Conservation (phyloP, 2,113 vertebrate species). For the Rhombomys opimus region DNA sequence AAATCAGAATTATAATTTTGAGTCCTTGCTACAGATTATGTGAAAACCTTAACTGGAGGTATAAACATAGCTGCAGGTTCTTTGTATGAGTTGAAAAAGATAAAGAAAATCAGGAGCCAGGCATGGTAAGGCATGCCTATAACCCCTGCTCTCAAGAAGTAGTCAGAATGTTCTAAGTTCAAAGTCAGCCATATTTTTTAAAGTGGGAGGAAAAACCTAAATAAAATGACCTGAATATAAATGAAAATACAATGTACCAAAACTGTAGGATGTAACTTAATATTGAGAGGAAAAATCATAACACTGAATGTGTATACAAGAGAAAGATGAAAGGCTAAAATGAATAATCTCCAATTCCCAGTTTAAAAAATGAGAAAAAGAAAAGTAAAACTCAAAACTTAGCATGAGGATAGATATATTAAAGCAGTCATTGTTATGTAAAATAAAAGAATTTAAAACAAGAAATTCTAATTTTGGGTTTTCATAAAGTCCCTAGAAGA, state of each 20-base stretch:
- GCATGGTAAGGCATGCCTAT: not conserved
- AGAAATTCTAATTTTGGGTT: conserved; percentile 44
- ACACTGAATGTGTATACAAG: conserved; percentile 39
- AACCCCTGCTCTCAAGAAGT: not conserved
- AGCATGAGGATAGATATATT: conserved; percentile 50
- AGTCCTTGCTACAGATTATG: too few species aligned
- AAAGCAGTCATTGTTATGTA: conserved; percentile 37
- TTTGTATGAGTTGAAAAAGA: conserved; percentile 11
- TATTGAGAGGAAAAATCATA: conserved; percentile 46
- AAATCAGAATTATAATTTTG: too few species aligned
- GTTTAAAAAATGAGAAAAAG: conserved; percentile 38
- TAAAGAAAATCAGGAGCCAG: conserved; percentile 18
- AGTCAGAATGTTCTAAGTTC: not conserved
- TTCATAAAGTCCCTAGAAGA: conserved; percentile 40
- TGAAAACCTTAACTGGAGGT: too few species aligned
- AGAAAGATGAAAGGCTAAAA: conserved; percentile 58
- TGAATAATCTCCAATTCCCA: conserved; percentile 43
- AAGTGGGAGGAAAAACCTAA: not conserved
- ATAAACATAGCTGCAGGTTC: too few species aligned
- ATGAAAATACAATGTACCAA: conserved; percentile 50
- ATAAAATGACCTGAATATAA: conserved; percentile 30
- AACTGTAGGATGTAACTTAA: conserved; percentile 39
- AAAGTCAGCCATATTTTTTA: not conserved
- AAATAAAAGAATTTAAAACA: conserved; percentile 64
- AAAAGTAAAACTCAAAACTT: conserved; percentile 26